Evolutionary conservation across 1,140 invertebrate genomes (phyloP).

Genomic region (Lepidostoma basale): DNA sequence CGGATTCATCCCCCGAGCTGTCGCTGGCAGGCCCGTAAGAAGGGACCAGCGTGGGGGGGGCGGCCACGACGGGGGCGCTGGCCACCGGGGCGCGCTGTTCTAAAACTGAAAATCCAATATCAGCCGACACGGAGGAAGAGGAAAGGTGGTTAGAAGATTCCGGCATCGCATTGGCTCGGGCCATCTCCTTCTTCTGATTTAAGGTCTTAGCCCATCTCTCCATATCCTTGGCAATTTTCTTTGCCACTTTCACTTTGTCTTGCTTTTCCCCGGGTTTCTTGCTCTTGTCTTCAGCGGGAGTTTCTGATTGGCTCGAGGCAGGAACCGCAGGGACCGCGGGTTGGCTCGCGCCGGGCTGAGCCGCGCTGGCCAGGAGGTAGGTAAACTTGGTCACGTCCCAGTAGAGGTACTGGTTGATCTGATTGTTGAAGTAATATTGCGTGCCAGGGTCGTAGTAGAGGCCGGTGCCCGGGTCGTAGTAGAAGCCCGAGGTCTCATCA

Average conservation of each 20-base stretch:
- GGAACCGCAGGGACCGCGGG: slow-evolving; percentile 50
- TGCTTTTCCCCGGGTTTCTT: slow-evolving; percentile 72
- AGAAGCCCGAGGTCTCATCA: slow-evolving; percentile 95
- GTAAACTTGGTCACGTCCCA: slow-evolving; percentile 87
- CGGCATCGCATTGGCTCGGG: slow-evolving; percentile 68
- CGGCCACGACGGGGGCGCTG: slow-evolving; percentile 52
- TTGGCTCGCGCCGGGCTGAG: slow-evolving; percentile 53
- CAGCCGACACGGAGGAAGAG: slow-evolving; percentile 74
- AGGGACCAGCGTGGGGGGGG: slow-evolving; percentile 46
- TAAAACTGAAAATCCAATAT: slow-evolving; percentile 88
- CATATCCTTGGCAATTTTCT: slow-evolving; percentile 98
- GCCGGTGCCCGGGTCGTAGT: slow-evolving; percentile 91
- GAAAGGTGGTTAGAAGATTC: slow-evolving; percentile 55
- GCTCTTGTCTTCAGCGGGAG: slow-evolving; percentile 51
- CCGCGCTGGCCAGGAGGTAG: slow-evolving; percentile 76
- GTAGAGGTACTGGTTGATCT: slow-evolving; percentile 90
- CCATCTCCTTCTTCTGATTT: slow-evolving; percentile 94
- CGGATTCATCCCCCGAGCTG: slow-evolving; percentile 62
- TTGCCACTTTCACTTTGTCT: slow-evolving; percentile 95
- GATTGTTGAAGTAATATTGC: slow-evolving; percentile 92
- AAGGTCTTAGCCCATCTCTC: slow-evolving; percentile 96
- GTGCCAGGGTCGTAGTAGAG: slow-evolving; percentile 96
- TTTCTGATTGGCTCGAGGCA: slow-evolving; percentile 35
- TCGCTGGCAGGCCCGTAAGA: slow-evolving; percentile 59
- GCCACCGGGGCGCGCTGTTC: slow-evolving; percentile 63